Evolutionary conservation across 2,797 vertebrate genomes (phyloP).

Genomic region (Triplophysa bombifrons): DNA sequence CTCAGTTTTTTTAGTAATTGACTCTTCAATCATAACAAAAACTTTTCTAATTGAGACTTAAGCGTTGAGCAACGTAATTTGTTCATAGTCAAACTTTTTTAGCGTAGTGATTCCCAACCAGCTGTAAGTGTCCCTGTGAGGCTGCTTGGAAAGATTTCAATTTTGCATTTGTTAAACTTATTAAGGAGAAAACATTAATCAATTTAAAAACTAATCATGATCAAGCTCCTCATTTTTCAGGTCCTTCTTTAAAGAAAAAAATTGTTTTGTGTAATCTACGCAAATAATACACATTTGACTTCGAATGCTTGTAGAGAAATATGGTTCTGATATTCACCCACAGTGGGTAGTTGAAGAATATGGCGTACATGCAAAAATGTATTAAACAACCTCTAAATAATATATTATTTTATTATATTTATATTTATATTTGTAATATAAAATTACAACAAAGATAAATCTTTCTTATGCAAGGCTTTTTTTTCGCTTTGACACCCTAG

Average conservation of each 20-base stretch:
- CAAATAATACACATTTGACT: not conserved
- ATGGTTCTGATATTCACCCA: too few species aligned
- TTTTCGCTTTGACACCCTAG: too few species aligned
- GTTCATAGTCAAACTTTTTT: conserved; percentile 1
- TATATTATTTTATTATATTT: too few species aligned
- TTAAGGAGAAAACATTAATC: not conserved
- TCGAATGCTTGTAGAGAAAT: not conserved
- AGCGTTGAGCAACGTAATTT: conserved; percentile 6
- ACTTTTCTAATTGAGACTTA: not conserved
- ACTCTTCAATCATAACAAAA: conserved; percentile 55
- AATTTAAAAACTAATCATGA: not conserved
- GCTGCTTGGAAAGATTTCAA: not conserved
- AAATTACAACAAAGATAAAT: too few species aligned
- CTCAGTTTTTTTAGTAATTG: conserved; percentile 61
- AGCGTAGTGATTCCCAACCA: not conserved
- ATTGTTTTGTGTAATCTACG: not conserved
- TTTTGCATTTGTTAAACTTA: not conserved
- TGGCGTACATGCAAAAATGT: too few species aligned
- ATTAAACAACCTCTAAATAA: too few species aligned
- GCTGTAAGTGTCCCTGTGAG: not conserved
- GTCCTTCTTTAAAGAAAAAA: not conserved
- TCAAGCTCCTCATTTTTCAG: not conserved
- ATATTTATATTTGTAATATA: too few species aligned
- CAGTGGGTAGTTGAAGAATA: too few species aligned
- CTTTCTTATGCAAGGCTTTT: too few species aligned